phyloP scores from a whole-genome alignment of 2,113 vertebrate genomes.

The Thermophis baileyi region DNA sequence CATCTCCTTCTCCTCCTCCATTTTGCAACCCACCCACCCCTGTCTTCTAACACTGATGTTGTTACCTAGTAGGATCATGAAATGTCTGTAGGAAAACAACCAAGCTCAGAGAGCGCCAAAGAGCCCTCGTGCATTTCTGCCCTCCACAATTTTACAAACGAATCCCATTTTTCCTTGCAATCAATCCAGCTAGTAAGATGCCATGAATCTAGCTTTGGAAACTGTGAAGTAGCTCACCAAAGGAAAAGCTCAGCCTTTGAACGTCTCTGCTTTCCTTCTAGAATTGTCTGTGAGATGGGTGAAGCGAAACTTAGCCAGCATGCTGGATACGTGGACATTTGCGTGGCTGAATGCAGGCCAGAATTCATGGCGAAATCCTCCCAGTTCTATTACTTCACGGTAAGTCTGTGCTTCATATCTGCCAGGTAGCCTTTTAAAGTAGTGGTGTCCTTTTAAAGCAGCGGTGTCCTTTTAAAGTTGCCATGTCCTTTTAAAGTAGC shows the following conservation, averaged over 20 bases:
- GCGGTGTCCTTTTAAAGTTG: too few relatives aligned
- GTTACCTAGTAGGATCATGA: too few relatives aligned
- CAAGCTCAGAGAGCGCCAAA: too few relatives aligned
- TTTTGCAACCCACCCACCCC: too few relatives aligned
- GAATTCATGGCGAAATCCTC: constrained; percentile 93
- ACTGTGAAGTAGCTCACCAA: neutral
- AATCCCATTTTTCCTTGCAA: neutral
- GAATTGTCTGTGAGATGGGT: constrained; percentile 98
- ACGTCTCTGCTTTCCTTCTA: constrained; percentile 58
- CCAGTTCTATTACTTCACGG: constrained; percentile 97
- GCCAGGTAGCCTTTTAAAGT: neutral
- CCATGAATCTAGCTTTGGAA: neutral
- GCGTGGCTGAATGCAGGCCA: constrained; percentile 84
- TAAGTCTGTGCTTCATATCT: constrained; percentile 68
- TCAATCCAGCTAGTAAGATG: neutral
- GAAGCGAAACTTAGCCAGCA: constrained; percentile 92
- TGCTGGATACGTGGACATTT: constrained; percentile 89
- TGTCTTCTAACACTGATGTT: too few relatives aligned
- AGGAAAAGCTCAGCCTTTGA: neutral
- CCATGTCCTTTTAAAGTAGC: too few relatives aligned
- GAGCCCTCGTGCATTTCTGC: neutral
- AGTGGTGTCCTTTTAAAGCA: too few relatives aligned
- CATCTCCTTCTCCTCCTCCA: too few relatives aligned
- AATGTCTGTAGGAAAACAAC: too few relatives aligned
- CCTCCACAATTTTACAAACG: neutral